Evolutionary conservation across 2,888 invertebrate species (phyloP), one percentile per base, ranked within the genome.

Genomic region (Philereme transversata): DNA sequence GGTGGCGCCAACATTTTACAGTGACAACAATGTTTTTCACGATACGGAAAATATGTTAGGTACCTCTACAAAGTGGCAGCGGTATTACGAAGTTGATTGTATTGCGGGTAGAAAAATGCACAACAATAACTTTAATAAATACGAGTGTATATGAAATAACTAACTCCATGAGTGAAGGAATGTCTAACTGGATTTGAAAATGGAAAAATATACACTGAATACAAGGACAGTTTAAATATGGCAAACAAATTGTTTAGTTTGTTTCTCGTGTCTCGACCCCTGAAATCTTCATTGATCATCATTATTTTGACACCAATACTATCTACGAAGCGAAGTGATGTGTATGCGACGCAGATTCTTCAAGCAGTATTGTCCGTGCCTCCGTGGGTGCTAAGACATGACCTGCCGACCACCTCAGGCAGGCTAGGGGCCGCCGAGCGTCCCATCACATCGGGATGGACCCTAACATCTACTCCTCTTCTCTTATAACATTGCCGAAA

Each of bases 291-390:
- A 86, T 85, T 85, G 81, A 77, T 77, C 79, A 84, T 86, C 78
- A 90, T 91, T 88, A 79, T 77, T 82, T 77, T 87, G 89, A 89
- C 89, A 90, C 85, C 84, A 83, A 84, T 88, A 78, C 80, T 82
- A 75, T 81, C 74, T 75, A 79, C 72, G 63, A 58, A 71, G 75
- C 81, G 81, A 84, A 78, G 77, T 77, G 76, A 82, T 80, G 70
- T 79, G 78, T 60, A 77, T 61, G 63, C 66, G 70, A 69, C 60
- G 67, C 69, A 50, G 44, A 61, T 51, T 57, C 38, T 65, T 62
- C 57, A 51, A 63, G 69, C 82, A 87, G 85, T 87, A 73, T 65
- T 65, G 76, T 70, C 65, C 65, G 70, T 67, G 79, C 72, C 78
- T 67, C 69, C 73, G 76, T 74, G 70, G 75, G 78, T 75, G 69